Evolutionary conservation across 2,888 invertebrate species (phyloP), one percentile per base, ranked within the genome.

Genomic region (Zelleria hepariella): DNA sequence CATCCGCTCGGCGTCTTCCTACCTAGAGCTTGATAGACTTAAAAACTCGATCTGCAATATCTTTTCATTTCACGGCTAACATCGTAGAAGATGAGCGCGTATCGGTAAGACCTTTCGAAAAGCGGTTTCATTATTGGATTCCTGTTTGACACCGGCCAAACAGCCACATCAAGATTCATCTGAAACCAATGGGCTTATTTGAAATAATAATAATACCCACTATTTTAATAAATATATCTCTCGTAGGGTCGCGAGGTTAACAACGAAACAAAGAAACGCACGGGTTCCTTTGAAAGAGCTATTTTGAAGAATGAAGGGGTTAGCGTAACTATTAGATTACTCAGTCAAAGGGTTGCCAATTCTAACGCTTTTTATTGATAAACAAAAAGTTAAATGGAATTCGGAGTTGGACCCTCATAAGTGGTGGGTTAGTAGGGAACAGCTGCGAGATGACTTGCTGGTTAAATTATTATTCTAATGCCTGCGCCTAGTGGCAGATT

Each of bases 301-400:
- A 53, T n/a, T 61, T 62, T 61, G 61, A 57, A 60, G 69, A 75
- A 74, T 71, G 65, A 73, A 70, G 74, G 32, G 82, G 76, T 75
- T 73, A 75, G 64, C 61, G 67, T 26, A 63, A 66, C 70, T 73
- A 80, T 79, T 80, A 84, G 82, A 80, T 78, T 75, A 78, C 69
- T 66, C 66, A 71, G 63, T 70, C 71, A 80, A 85, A 83, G 87
- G 87, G 86, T 86, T 85, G 82, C 83, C 80, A 81, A 86, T 81
- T 77, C 73, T 72, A 75, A 80, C 74, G 73, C 73, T 68, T 73
- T 73, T 74, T 78, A 67, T 79, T 73, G 74, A 73, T 74, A 53
- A 53, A 53, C 24, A 53, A 53, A 32, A 26, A 60, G n/a, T 72
- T 42, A 42, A 42, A 72, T 73, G 78, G 77, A 75, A 23, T 6